Evolutionary conservation across 2,888 invertebrate species (phyloP), one percentile per base, ranked within the genome.

Genomic region (Andrena marginata): DNA sequence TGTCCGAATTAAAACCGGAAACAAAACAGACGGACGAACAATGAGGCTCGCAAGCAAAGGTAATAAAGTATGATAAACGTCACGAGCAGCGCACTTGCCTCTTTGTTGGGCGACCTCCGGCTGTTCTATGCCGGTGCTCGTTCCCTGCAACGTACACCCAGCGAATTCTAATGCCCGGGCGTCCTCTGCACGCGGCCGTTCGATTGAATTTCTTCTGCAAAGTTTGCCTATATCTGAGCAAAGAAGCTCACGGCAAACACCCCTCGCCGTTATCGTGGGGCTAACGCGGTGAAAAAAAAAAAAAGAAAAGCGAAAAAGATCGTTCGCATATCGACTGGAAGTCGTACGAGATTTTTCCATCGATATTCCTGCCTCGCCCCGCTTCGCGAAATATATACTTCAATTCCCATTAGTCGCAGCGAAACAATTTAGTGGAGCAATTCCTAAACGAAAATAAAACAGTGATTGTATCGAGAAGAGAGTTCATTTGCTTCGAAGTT

Each of bases 11-110:
- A 92, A 91, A 90, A 90, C 90, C 89, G 89, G 91, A 91, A 91
- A 91, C 90, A 91, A 91, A 92, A 92, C 90, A 90, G 89, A 90
- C 89, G 87, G 86, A 86, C 89, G 85, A 89, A 92, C 91, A 92
- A 91, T 92, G 88, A 90, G 86, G 86, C 87, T 86, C 82, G 87
- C 86, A 81, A 72, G 87, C 86, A 89, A 86, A 90, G 90, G 91
- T 87, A 92, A 92, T 92, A 92, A 92, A 92, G 91, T 92, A 92
- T 92, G 92, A 92, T 92, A 90, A 92, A 90, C 90, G 90, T 89
- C 90, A 89, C 64, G 76, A 82, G 85, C 86, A 89, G 85, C 56
- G 85, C 82, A 87, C 83, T 89, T 86, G 82, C 85, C 89, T 88
- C 87, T 89, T 89, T 88, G 88, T 86, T 78, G 80, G 89, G 64